Evolutionary conservation across 2,797 vertebrate genomes (phyloP), one percentile per base, ranked within the genome.

Genomic region (Streptopelia turtur): DNA sequence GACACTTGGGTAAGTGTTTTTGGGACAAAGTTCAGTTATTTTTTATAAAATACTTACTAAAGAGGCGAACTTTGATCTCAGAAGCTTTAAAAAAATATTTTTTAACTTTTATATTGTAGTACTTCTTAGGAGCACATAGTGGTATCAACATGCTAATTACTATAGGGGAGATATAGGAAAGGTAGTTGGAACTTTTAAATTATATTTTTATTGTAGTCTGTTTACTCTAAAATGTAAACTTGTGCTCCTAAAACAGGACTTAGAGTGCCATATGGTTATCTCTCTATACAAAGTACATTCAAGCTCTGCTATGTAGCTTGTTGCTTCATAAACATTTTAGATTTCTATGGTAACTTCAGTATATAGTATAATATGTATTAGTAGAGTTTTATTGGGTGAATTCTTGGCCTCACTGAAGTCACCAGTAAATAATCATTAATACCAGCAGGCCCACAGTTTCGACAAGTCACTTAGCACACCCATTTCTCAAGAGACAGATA

Each of bases 211-310:
- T 71, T 6, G 2, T 39, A 79, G 76, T 39, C 30, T 88, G 35
- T 78, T 91, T 86, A 86, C 35, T 91, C 22, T 90, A 49, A 94
- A 84, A 77, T 45, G 28, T 50, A 94, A 92, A 61, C 87, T 71
- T 71, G 23, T 53, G n/a, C 68, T 85, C 53, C 77, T 94, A 83
- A 84, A 87, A 50, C 31, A 83, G 60, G 60, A 87, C 87, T 87
- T 89, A 86, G 27, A 39, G 66, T 45, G 28, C 65, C 41, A 83
- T 76, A 64, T 85, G 28, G 16, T 79, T 93, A 70, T 64, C 64
- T 94, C 57, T 57, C 59, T 77, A 35, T 21, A n/a, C 45, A 75
- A 92, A 77, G 20, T 22, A 78, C 15, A 6, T 83, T 71, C 72
- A 66, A 37, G 33, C 35, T 93, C 72, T 94, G 70, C 39, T 70